Evolutionary conservation across 2,113 vertebrate genomes (phyloP), one percentile per base, ranked within the genome.

Genomic region (Corvus cornix): DNA sequence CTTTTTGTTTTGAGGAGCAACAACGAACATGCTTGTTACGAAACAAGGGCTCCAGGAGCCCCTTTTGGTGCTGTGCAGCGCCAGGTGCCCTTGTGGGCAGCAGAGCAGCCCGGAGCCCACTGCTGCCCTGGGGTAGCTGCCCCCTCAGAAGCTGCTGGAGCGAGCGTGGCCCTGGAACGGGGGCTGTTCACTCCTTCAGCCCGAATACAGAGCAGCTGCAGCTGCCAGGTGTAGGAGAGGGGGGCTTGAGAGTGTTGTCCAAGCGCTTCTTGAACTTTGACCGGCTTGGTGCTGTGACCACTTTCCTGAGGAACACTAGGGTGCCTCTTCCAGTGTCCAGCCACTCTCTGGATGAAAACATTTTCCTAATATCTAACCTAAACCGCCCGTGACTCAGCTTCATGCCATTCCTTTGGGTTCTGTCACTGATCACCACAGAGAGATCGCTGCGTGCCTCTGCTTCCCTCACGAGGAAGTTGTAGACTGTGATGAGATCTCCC

Each of bases 1-100:
- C 17, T 0, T 28, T 8, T 39, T 28, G 23, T 68, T 80, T 43
- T 11, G 86, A 53, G 41, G 33, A 60, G 20, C 20, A 68, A 12
- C 23, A n/a, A 17, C 0, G 4, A 63, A 58, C 27, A 1, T 2
- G 6, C 8, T 48, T 37, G 8, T 16, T 26, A 14, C 0, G 13
- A 62, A 58, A 7, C 27, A 10, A 39, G 49, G n/a, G 5, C 16
- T 46, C 11, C 6, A 7, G 31, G 12, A 53, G 9, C 9, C 10
- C 5, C 17, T 44, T 20, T 10, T 12, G 39, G 17, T 7, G 6
- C 26, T 11, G 28, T 4, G 15, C 2, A 8, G 24, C 0, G 1
- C 4, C 24, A 3, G 44, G 7, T 31, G 41, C 23, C 19, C 15
- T 21, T 46, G 30, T 10, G 33, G 0, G 22, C 4, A 11, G 37